Evolutionary conservation across 2,888 invertebrate species (phyloP), one percentile per base, ranked within the genome.

Genomic region (Xanthorhoe spadicearia): DNA sequence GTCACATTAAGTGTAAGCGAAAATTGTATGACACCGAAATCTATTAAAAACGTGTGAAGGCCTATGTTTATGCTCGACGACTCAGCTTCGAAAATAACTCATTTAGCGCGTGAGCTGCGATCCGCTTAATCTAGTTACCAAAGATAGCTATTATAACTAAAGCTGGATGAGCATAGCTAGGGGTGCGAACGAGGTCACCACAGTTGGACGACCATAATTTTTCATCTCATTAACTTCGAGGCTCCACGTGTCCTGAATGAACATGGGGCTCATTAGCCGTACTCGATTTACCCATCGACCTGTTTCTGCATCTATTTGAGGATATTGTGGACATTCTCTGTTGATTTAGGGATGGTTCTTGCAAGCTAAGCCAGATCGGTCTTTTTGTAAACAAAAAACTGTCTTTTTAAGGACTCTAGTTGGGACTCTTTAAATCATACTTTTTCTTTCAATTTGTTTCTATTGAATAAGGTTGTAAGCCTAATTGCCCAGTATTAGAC

Each of bases 181-280:
- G 86, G 86, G 84, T 83, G 87, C 85, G 81, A 90, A 91, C 88
- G 88, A 82, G 91, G 90, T 87, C 89, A 84, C 71, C 84, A 87
- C 90, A 90, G 88, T 81, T 78, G 82, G 87, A 83, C 85, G 90
- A 84, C 82, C 88, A 89, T 88, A 79, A 87, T 88, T 89, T 88
- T 86, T 89, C 92, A 87, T 85, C 87, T 91, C 89, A 92, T 92
- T 92, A 90, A 78, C 80, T 79, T 76, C 77, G 81, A 82, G 79
- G 81, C 81, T 80, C 80, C 78, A 74, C 77, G 78, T 83, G 87
- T 84, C 85, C 88, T 87, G 86, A 83, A 84, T 90, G 85, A 72
- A 83, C 89, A 87, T 80, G 75, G 79, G 83, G 80, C 81, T 85
- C 86, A 85, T 85, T 85, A 86, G 79, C 79, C 77, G 76, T 70